Conservation (phyloP, 2,888 invertebrate genomes). For the Magallana nippona region DNA sequence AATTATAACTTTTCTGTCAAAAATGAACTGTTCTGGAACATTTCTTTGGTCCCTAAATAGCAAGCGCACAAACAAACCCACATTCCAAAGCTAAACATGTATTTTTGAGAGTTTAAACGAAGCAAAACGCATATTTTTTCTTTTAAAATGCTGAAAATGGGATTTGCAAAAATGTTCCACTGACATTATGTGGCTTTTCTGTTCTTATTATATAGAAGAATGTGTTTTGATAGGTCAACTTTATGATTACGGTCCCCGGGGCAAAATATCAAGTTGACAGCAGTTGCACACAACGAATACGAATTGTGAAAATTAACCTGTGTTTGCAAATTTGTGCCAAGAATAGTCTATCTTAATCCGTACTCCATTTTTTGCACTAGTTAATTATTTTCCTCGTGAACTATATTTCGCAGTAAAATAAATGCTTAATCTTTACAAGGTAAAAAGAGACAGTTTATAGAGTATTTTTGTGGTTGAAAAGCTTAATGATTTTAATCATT, state of each 20-base stretch:
- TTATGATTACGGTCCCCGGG: neutral
- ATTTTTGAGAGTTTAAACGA: neutral
- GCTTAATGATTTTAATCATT: neutral
- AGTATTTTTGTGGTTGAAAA: too few relatives aligned
- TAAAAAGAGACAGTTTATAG: too few relatives aligned
- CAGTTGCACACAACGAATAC: neutral
- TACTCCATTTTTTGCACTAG: neutral
- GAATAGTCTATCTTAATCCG: neutral
- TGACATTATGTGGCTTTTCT: too few relatives aligned
- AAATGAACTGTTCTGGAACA: neutral
- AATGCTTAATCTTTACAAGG: too few relatives aligned
- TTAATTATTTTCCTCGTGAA: too few relatives aligned
- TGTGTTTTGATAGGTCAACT: too few relatives aligned
- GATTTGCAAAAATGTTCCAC: too few relatives aligned
- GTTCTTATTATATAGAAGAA: too few relatives aligned
- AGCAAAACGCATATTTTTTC: too few relatives aligned
- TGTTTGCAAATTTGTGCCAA: neutral
- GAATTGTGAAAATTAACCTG: neutral
- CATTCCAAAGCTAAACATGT: neutral
- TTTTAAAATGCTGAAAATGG: too few relatives aligned
- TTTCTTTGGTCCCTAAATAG: constrained; percentile 10
- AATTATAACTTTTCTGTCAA: constrained; percentile 10
- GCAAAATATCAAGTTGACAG: neutral
- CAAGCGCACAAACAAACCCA: neutral
- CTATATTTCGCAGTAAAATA: too few relatives aligned